Conservation (phyloP, 2,888 invertebrate species). For the Crepidodera aurea region DNA sequence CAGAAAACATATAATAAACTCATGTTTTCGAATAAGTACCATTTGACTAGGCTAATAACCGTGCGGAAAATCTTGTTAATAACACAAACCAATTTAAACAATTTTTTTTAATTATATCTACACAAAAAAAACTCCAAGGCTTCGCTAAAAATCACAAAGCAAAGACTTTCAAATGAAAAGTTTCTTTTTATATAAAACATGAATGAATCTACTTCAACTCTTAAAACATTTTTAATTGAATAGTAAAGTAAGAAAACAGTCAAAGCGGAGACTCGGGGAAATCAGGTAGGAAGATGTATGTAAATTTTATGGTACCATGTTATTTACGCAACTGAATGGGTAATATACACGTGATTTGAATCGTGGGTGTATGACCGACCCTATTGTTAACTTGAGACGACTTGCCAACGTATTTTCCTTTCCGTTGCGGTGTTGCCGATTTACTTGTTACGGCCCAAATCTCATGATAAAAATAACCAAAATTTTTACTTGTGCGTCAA, state of each 20-base stretch:
- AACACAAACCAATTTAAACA: too few relatives aligned
- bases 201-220: too few relatives aligned
- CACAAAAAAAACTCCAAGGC: too few relatives aligned
- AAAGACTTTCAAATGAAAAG: too few relatives aligned
- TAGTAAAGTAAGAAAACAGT: not conserved
- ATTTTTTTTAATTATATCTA: too few relatives aligned
- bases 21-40: too few relatives aligned
- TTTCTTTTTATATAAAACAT: too few relatives aligned
- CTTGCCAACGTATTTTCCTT: constrained; percentile 19
- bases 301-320: constrained; percentile 33
- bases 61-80: too few relatives aligned
- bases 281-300: constrained; percentile 40
- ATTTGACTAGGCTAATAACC: too few relatives aligned
- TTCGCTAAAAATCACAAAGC: too few relatives aligned
- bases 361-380: constrained; percentile 53
- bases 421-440: not conserved
- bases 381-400: constrained; percentile 48
- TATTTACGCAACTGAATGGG: constrained; percentile 51
- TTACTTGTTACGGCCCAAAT: constrained; percentile 4
- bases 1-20: too few relatives aligned
- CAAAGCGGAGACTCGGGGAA: constrained; percentile 28
- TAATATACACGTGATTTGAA: constrained; percentile 48
- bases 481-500: too few relatives aligned
- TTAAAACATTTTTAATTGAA: constrained; percentile 2
- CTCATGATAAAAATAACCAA: not conserved